These are phyloP conservation scores for Nemotelus nigrinus DNA, from an alignment of 2,888 invertebrate genomes.

Conservation along the genomic window DNA sequence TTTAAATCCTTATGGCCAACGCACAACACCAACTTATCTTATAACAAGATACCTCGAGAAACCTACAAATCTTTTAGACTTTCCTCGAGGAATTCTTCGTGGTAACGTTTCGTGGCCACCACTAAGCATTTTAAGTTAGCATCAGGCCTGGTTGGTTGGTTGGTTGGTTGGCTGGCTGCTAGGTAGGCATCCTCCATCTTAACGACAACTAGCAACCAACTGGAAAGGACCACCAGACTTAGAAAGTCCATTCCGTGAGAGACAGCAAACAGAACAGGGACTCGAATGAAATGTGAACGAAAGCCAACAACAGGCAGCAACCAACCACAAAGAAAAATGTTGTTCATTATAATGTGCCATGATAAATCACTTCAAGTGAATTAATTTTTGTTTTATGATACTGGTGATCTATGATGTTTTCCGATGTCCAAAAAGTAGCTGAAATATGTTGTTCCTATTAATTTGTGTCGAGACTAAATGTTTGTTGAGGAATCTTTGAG, in stretches of 20 bases:
- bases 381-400: slow-evolving; percentile 56
- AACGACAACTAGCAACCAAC: background rate
- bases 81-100: slow-evolving; percentile 26
- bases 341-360: slow-evolving; percentile 52
- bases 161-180: no score
- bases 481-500: no score
- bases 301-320: background rate
- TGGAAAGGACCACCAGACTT: background rate
- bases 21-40: slow-evolving; percentile 39
- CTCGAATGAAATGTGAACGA: background rate
- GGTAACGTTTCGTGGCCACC: background rate
- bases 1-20: slow-evolving; percentile 39
- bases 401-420: slow-evolving; percentile 44
- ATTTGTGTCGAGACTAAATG: slow-evolving; percentile 36
- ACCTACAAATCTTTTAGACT: slow-evolving; percentile 40
- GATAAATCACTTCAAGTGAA: slow-evolving; percentile 56
- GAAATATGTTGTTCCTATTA: slow-evolving; percentile 43
- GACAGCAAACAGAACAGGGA: background rate
- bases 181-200: no score
- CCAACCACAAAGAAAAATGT: slow-evolving; percentile 36
- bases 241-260: background rate
- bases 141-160: background rate
- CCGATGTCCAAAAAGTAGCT: slow-evolving; percentile 36
- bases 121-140: slow-evolving; percentile 7
- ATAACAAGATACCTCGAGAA: slow-evolving; percentile 37